A percentile compares a stretch with the other conserved stretches of the same genome.
phyloP scores from a whole-genome alignment of 2,888 invertebrate species.

The Drosophila niveifrons region DNA sequence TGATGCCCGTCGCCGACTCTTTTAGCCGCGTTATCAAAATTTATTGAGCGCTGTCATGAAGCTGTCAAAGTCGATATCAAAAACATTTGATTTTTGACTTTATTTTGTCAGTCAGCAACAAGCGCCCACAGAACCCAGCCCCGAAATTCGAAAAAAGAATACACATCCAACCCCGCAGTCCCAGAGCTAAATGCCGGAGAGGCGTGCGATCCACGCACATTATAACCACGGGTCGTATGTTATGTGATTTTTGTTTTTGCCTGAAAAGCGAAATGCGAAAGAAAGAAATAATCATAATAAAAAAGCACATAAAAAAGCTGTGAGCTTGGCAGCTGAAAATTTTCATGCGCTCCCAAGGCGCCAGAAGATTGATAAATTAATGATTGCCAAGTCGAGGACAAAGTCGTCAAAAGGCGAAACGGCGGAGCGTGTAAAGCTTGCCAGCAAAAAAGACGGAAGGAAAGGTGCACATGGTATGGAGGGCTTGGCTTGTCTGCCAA shows the following conservation, averaged over 20 bases:
- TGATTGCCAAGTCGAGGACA: constrained; percentile 73
- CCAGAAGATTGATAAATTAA: constrained; percentile 79
- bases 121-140: constrained; percentile 37
- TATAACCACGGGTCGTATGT: constrained; percentile 66
- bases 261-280: constrained; percentile 44
- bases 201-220: constrained; percentile 47
- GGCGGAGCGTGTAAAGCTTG: constrained; percentile 46
- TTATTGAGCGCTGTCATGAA: constrained; percentile 84
- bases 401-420: constrained; percentile 56
- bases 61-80: constrained; percentile 82
- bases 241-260: constrained; percentile 67
- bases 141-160: not conserved
- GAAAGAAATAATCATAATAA: constrained; percentile 80
- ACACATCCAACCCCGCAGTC: not conserved
- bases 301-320: constrained; percentile 77
- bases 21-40: constrained; percentile 77
- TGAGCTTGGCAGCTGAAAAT: constrained; percentile 70
- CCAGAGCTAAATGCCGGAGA: constrained; percentile 8
- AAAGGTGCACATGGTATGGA: constrained; percentile 33
- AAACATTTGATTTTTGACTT: constrained; percentile 83
- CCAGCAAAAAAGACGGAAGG: not conserved
- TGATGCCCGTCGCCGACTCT: constrained; percentile 43
- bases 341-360: constrained; percentile 76
- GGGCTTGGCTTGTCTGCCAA: constrained; percentile 15
- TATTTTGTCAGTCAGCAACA: constrained; percentile 72